Base-by-base conservation (phyloP, 2,113 vertebrate species). In the Mixornis gularis region DNA sequence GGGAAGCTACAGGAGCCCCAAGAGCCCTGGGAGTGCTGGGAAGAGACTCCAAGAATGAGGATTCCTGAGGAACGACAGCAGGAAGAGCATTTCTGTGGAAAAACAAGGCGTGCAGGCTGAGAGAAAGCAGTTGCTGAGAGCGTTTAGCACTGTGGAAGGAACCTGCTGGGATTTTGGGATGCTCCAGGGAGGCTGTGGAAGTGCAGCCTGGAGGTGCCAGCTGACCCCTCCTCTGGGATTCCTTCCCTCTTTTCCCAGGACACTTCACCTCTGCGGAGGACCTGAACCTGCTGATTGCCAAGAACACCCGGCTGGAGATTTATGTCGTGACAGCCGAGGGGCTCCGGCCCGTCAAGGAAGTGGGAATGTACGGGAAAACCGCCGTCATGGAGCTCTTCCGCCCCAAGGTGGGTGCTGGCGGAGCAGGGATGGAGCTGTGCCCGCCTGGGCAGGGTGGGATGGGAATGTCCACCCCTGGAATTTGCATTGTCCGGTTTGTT, bases 301-400 rank as follows among this genome's bases (percentile, higher is more conserved):
- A 99, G 95, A 99, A 99, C 96, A 99, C 99, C 1, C 98, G 99
- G 1, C 97, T 99, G 95, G 99, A 99, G 97, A 99, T 99, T 92
- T 99, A 99, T 59, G 99, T 99, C 46, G 99, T 99, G 79, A 99
- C 99, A 0, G 98, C 99, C 0, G 99, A 99, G 92, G 99, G 99
- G n/a, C 98, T 99, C n/a, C 95, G 99, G 90, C 99, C 99, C 1
- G 99, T 99, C 80, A 99, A 99, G 83, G 99, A 99, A 94, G 99
- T 99, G 72, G 99, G 99, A 79, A 99, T 99, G 99, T 99, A 99
- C 1, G 99, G 99, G 40, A 99, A 99, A 96, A 99, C 99, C 1
- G 98, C 99, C 0, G 99, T 99, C 83, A 99, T 99, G 99, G 99
- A 99, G 95, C 99, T 99, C 38, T 99, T 99, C 96, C 97, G 99